A percentile compares a stretch with the other conserved stretches of the same genome.
These are phyloP conservation scores for Eulithis testata DNA, from an alignment of 2,888 invertebrate species.

Conservation along the genomic window DNA sequence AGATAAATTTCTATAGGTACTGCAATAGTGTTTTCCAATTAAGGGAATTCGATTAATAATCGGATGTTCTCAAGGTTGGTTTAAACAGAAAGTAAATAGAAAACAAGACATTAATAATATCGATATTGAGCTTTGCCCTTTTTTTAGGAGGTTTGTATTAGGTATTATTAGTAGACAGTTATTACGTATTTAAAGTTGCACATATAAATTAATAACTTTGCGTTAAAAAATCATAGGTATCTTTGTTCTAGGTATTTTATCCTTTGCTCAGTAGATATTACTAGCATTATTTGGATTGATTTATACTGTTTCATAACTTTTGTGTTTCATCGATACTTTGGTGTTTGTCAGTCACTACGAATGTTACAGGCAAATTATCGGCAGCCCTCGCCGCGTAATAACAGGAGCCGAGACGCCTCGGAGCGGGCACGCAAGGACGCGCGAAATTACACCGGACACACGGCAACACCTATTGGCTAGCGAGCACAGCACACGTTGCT, in stretches of 20 bases:
- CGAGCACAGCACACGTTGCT: conserved; percentile 16
- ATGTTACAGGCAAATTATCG: conserved; percentile 72
- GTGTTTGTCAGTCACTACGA: conserved; percentile 27
- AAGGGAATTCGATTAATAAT: not conserved
- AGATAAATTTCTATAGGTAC: not conserved
- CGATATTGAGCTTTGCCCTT: too few species aligned
- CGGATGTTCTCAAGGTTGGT: conserved; percentile 6
- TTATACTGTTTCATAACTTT: not conserved
- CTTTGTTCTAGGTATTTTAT: too few species aligned
- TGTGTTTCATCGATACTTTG: conserved; percentile 17
- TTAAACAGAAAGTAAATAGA: not conserved
- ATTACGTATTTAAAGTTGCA: too few species aligned
- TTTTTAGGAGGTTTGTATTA: too few species aligned
- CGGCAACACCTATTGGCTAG: conserved; percentile 36
- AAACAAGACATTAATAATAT: not conserved
- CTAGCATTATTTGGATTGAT: not conserved
- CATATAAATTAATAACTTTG: too few species aligned
- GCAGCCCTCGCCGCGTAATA: conserved; percentile 70
- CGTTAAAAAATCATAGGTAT: too few species aligned
- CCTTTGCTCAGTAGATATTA: too few species aligned
- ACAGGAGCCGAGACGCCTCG: conserved; percentile 60
- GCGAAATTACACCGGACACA: conserved; percentile 63
- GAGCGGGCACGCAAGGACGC: conserved; percentile 73
- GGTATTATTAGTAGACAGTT: too few species aligned
- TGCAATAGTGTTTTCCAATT: conserved; percentile 8